Conservation (phyloP, 2,888 invertebrate genomes). For the Drosophila silvestris region DNA sequence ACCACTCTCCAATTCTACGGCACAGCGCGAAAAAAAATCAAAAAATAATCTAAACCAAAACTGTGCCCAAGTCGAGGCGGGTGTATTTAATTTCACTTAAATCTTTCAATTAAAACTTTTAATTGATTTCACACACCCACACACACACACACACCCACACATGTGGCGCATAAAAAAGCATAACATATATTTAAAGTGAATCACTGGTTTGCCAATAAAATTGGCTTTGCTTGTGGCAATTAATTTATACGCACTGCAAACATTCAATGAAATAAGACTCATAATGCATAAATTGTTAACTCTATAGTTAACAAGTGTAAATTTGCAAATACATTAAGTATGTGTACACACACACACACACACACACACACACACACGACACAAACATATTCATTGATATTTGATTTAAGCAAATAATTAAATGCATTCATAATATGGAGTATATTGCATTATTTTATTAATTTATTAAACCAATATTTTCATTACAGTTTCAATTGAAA, state of each 20-base stretch:
- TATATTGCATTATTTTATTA: constrained; percentile 14
- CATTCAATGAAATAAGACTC: constrained; percentile 4
- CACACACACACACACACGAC: too few relatives aligned
- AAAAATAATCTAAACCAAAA: background rate
- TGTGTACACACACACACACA: background rate
- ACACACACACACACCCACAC: constrained; percentile 13
- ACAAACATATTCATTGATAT: constrained; percentile 7
- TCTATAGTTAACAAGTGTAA: constrained; percentile 20
- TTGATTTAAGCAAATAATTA: constrained; percentile 36
- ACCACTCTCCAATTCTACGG: background rate
- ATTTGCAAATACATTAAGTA: background rate
- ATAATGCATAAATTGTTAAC: constrained; percentile 36
- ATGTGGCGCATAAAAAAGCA: constrained; percentile 29
- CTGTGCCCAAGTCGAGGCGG: background rate
- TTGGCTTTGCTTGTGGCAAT: constrained; percentile 29
- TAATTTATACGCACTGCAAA: constrained; percentile 34
- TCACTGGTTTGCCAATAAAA: constrained; percentile 13
- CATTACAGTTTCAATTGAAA: background rate
- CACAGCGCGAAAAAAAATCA: background rate
- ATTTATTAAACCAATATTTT: constrained; percentile 29
- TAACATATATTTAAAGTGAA: constrained; percentile 34
- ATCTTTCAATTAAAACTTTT: constrained; percentile 77
- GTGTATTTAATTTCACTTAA: constrained; percentile 69
- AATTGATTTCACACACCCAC: constrained; percentile 68
- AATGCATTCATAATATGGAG: constrained; percentile 34